These are phyloP conservation scores for Ormia ochracea DNA, from an alignment of 2,888 invertebrate genomes.

Conservation along the genomic window DNA sequence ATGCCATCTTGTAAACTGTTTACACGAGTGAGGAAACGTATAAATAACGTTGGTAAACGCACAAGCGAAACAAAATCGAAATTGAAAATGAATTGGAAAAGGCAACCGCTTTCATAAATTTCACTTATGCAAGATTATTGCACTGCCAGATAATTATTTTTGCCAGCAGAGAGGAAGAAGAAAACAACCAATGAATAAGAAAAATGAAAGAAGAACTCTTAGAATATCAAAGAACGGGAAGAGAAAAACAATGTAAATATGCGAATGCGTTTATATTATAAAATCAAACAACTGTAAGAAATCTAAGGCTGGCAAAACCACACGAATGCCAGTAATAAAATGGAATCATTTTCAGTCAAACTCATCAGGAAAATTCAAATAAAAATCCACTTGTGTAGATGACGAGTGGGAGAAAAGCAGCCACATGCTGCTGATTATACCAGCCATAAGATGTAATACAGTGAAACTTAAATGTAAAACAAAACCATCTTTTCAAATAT, in stretches of 20 bases:
- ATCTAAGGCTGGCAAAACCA: not conserved
- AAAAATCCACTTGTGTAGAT: not conserved
- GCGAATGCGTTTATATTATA: conserved; percentile 27
- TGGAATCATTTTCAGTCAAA: not conserved
- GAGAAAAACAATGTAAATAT: conserved; percentile 25
- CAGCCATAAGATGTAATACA: not conserved
- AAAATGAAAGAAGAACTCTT: not conserved
- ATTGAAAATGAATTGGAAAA: not conserved
- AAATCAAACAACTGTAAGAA: conserved; percentile 10
- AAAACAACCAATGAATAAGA: not conserved
- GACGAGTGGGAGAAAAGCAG: not conserved
- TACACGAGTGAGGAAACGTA: not conserved
- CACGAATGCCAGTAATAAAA: not conserved
- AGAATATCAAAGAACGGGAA: not conserved
- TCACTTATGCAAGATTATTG: conserved; percentile 52
- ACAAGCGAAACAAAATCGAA: not conserved
- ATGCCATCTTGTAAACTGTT: not conserved
- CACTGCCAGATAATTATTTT: conserved; percentile 50
- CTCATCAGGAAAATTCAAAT: not conserved
- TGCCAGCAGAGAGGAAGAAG: too few relatives aligned
- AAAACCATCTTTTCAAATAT: not conserved
- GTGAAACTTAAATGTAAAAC: not conserved
- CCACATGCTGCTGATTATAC: not conserved
- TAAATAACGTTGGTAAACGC: not conserved
- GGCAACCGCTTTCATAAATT: conserved; percentile 42